These are phyloP conservation scores for Chamaetylas fuelleborni DNA, from an alignment of 2,113 vertebrate genomes.

Conservation along the genomic window DNA sequence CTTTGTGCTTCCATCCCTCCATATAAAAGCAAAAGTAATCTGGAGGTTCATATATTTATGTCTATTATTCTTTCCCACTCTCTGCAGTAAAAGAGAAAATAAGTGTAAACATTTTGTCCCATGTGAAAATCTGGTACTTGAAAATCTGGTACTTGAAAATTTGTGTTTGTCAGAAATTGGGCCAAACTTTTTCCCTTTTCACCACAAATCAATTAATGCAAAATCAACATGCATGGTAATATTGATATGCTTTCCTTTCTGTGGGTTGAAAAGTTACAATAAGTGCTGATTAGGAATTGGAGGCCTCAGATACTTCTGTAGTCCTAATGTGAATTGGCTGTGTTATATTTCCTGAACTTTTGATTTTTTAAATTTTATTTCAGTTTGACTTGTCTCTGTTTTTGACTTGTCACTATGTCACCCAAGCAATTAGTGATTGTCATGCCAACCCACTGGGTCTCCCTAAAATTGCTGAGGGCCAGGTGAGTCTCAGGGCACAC, in stretches of 20 bases:
- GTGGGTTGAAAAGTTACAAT: neutral
- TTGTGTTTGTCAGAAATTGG: neutral
- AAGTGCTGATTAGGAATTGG: neutral
- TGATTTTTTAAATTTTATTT: neutral
- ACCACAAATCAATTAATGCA: neutral
- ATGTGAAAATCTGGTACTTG: neutral
- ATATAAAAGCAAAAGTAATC: neutral
- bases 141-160: neutral
- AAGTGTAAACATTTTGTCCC: neutral
- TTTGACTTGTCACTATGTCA: neutral
- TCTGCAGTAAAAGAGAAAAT: neutral
- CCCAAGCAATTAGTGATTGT: neutral
- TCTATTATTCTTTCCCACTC: neutral
- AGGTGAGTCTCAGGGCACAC: neutral
- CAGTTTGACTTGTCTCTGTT: neutral
- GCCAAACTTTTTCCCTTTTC: neutral
- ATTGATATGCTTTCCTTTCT: neutral
- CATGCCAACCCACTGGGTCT: neutral
- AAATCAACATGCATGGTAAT: neutral
- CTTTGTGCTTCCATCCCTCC: neutral
- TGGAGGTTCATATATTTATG: neutral
- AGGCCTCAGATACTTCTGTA: neutral
- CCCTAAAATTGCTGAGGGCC: neutral
- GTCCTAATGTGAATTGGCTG: neutral
- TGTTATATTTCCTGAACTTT: neutral